A percentile compares a stretch with the other conserved stretches of the same genome.
These are phyloP conservation scores for Cosmopolites sordidus DNA, from an alignment of 2,888 invertebrate genomes.

Conservation along the genomic window DNA sequence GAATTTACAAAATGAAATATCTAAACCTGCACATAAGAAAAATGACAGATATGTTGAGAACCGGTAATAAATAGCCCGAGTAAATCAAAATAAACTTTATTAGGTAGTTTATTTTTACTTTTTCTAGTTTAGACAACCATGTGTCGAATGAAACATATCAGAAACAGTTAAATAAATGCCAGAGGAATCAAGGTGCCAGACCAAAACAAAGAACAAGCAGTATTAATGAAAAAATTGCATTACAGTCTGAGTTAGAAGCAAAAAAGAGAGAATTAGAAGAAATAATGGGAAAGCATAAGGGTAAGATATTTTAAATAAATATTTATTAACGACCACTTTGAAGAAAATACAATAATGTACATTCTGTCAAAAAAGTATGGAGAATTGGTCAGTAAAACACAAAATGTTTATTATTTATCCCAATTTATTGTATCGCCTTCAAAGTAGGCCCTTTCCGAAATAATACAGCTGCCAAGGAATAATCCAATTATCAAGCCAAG, in stretches of 20 bases:
- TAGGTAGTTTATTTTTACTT: not conserved
- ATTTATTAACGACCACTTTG: no score
- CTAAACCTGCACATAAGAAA: conserved; percentile 30
- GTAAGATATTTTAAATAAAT: conserved; percentile 29
- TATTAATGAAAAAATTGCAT: conserved; percentile 54
- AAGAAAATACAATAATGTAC: no score
- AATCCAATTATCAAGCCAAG: no score
- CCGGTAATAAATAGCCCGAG: conserved; percentile 4
- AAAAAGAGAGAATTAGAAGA: conserved; percentile 64
- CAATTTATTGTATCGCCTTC: no score
- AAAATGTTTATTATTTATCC: no score
- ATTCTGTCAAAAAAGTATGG: no score
- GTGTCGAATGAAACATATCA: conserved; percentile 22
- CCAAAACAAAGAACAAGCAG: conserved; percentile 37
- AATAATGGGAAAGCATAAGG: conserved; percentile 60
- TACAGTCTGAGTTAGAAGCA: conserved; percentile 57
- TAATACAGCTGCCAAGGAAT: no score
- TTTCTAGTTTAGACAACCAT: conserved; percentile 23
- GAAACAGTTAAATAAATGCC: conserved; percentile 43
- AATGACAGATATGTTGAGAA: conserved; percentile 30
- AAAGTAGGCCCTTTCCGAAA: no score
- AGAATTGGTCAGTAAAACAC: no score
- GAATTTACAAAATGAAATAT: conserved; percentile 40
- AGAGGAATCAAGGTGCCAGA: conserved; percentile 30
- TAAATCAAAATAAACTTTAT: not conserved